phyloP scores from a whole-genome alignment of 1,140 invertebrate genomes.

The Cherax quadricarinatus region DNA sequence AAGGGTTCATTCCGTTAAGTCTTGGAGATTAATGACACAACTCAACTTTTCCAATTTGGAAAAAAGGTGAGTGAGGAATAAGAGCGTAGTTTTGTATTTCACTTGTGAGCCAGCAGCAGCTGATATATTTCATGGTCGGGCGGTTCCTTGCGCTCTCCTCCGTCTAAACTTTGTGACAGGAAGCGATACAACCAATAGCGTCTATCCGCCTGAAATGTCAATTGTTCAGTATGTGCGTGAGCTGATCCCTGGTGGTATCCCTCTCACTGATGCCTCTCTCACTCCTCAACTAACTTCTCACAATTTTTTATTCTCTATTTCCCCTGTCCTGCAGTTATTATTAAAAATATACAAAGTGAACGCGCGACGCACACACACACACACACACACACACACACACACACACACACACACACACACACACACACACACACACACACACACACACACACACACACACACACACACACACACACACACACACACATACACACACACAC shows the following conservation, averaged over 20 bases:
- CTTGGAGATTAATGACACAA: constrained; percentile 1
- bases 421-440: constrained; percentile 9
- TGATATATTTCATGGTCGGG: neutral
- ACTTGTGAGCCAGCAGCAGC: neutral
- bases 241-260: neutral
- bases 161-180: constrained; percentile 38
- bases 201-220: constrained; percentile 15
- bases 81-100: constrained; percentile 17
- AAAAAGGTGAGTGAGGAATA: constrained; percentile 5
- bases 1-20: constrained; percentile 2
- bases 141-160: constrained; percentile 1
- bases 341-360: neutral
- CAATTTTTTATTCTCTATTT: neutral
- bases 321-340: neutral
- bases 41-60: constrained; percentile 22
- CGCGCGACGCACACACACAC: neutral
- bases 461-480: constrained; percentile 27
- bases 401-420: neutral
- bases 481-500: constrained; percentile 16
- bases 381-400: neutral
- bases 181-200: constrained; percentile 30
- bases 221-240: neutral
- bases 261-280: neutral
- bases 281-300: neutral
- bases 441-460: constrained; percentile 34